Evolutionary conservation across 1,140 invertebrate species (phyloP), one percentile per base, ranked within the genome.

Genomic region (Penaeus vannamei): DNA sequence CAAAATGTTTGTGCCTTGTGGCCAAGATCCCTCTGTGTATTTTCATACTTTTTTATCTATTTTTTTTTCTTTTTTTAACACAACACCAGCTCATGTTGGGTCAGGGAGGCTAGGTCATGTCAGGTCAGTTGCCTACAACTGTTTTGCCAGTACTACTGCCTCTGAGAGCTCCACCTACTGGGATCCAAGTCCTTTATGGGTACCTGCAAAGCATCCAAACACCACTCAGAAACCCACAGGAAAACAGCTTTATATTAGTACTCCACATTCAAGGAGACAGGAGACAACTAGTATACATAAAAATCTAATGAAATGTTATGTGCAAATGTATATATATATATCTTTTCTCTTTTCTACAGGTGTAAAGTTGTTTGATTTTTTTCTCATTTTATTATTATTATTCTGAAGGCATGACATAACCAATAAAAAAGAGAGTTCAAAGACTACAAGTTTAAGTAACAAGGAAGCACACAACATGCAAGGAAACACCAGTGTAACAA

Each of bases 171-270:
- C 87, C 87, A 89, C 87, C 87, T 89, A 89, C 87, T 89, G 87
- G 87, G 82, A 89, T 89, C 87, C 87, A 89, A 89, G 82, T 89
- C 87, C 87, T 89, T 89, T 89, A 89, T 89, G 87, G 87, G 87
- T 89, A 89, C 87, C 87, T 89, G 87, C 87, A 89, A 89, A 89
- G 87, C 87, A 89, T 89, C 87, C 87, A 89, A 89, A 89, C 82
- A 89, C 87, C 87, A 84, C 87, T 89, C 69, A 89, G 87, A 89
- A 89, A 89, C 82, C 82, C 84, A 64, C 87, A 84, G 83, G 82
- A 83, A 87, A 86, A 87, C 79, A 72, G 86, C 83, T 89, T 53
- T 84, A 88, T 84, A 89, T 89, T 89, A 89, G 87, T 89, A 89
- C 80, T 84, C 87, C 87, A 84, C 87, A 85, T 84, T 89, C 87